Conservation (phyloP, 2,888 invertebrate genomes). For the Rhagonycha fulva region DNA sequence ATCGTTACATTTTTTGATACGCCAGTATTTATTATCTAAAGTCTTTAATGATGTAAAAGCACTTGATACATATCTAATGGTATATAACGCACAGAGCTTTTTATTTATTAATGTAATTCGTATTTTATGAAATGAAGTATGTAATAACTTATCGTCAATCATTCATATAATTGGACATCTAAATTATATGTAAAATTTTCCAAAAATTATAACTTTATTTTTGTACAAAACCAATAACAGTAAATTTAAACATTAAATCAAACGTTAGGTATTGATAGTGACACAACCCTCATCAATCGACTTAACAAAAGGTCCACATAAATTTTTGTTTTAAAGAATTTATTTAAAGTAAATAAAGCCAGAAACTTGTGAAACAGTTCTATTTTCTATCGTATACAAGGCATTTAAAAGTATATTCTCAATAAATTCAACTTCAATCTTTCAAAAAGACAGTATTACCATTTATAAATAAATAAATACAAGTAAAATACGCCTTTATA, state of each 20-base stretch:
- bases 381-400: neutral
- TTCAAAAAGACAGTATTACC: too few species aligned
- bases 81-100: neutral
- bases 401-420: neutral
- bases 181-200: neutral
- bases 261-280: neutral
- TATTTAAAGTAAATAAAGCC: neutral
- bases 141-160: neutral
- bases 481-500: too few species aligned
- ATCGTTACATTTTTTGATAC: neutral
- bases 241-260: neutral
- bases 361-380: neutral
- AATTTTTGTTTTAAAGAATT: neutral
- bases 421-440: neutral
- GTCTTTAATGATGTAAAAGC: neutral
- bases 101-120: neutral
- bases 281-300: neutral
- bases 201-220: neutral
- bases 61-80: neutral
- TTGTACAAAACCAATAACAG: neutral
- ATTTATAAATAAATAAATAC: too few species aligned
- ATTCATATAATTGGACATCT: neutral
- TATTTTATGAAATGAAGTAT: neutral
- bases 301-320: neutral
- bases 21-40: neutral